Percentiles rank a stretch among this genome's conserved stretches.
These are phyloP conservation scores for Drosophila eohydei DNA, from an alignment of 2,888 invertebrate species.

Conservation along the genomic window DNA sequence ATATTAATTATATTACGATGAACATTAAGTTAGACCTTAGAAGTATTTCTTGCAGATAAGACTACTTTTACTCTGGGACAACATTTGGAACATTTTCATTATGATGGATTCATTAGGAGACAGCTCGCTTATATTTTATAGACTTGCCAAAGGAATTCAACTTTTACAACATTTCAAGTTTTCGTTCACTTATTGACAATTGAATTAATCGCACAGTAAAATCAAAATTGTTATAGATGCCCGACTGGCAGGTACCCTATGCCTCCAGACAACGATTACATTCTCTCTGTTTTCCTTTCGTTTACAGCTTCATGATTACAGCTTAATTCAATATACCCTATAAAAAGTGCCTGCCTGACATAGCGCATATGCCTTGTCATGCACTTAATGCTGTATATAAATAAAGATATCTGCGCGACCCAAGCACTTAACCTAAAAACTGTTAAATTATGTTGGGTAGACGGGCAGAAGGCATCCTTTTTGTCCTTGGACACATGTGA, in stretches of 20 bases:
- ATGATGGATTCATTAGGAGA: constrained; percentile 14
- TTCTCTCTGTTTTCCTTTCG: too few relatives aligned
- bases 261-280: too few relatives aligned
- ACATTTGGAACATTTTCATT: not conserved
- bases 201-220: not conserved
- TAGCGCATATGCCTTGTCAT: not conserved
- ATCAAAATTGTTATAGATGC: not conserved
- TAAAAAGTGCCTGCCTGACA: not conserved
- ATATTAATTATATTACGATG: not conserved
- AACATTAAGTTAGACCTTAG: not conserved
- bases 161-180: not conserved
- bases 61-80: not conserved
- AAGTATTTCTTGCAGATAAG: not conserved
- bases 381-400: constrained; percentile 18
- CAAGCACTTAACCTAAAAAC: constrained; percentile 49
- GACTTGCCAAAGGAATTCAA: not conserved
- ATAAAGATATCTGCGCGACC: constrained; percentile 55
- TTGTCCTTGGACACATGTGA: constrained; percentile 54
- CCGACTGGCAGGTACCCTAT: not conserved
- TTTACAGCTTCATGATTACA: not conserved
- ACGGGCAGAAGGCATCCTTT: constrained; percentile 14
- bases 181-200: constrained; percentile 8
- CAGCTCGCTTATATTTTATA: not conserved
- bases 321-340: not conserved
- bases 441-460: constrained; percentile 45